Evolutionary conservation across 2,113 vertebrate genomes (phyloP), one percentile per base, ranked within the genome.

Genomic region (Nothocercus julius): DNA sequence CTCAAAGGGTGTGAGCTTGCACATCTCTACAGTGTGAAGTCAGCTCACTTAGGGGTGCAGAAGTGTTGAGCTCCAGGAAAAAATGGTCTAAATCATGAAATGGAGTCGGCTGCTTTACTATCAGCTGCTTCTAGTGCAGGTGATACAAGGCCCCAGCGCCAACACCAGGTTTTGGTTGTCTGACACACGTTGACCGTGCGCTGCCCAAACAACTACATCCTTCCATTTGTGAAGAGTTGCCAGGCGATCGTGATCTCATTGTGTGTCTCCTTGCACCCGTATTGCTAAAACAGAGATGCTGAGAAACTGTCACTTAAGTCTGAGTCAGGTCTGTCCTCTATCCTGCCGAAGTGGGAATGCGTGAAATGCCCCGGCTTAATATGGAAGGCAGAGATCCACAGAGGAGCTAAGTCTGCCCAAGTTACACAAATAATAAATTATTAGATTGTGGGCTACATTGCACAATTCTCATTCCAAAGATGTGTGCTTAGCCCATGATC

Each of bases 401-500:
- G 54, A 30, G 27, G 54, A 56, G n/a, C 18, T 47, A 54, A 36
- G 47, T 75, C 25, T 36, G 13, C 3, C 5, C 67, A 75, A 28
- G 27, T 68, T 83, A 56, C 3, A 51, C 24, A 91, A 80, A 63
- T 47, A 89, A 51, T 1, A 1, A 87, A 54, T 75, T 79, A 61
- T 27, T 91, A 66, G 17, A 5, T 62, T 73, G 27, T 69, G 42
- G 77, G 21, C 5, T 64, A 42, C 38, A 18, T 47, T 47, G 45
- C 36, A 51, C 18, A 7, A 51, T 1, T 91, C 38, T 42, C 59
- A 0, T 92, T 89, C 62, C 38, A 36, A 64, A 87, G 58, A 15
- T 0, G 0, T 21, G 22, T 34, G 8, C 59, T 62, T 13, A 72
- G 34, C 49, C 82, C 0, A 2, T 67, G 34, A 72, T 62, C 1